These are phyloP conservation scores for Operophtera brumata DNA, from an alignment of 2,888 invertebrate species.

Conservation along the genomic window DNA sequence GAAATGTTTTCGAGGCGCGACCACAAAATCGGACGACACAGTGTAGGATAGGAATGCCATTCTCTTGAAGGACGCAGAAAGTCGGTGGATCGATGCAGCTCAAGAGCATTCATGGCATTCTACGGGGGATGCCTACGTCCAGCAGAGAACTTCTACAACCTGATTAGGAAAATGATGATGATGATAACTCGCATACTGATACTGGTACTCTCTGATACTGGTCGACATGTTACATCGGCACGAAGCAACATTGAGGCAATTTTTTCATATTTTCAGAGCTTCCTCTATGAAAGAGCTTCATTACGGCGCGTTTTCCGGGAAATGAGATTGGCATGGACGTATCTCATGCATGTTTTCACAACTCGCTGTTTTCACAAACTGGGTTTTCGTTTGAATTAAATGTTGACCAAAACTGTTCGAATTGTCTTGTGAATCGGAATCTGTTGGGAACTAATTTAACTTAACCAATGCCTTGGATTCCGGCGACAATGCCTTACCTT, in stretches of 20 bases:
- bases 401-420: background rate
- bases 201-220: too few species aligned
- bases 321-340: conserved; percentile 34
- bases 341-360: conserved; percentile 14
- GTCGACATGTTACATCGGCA: background rate
- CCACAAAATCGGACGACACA: too few species aligned
- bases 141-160: too few species aligned
- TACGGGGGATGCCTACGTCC: too few species aligned
- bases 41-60: too few species aligned
- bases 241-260: conserved; percentile 6
- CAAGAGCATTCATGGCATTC: too few species aligned
- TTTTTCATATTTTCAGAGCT: conserved; percentile 37
- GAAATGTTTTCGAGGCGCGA: too few species aligned
- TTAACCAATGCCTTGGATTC: conserved; percentile 35
- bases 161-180: too few species aligned
- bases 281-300: conserved; percentile 57
- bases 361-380: background rate
- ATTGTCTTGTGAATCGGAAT: conserved; percentile 27
- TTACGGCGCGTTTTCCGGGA: conserved; percentile 52
- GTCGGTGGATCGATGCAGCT: too few species aligned
- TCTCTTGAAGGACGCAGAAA: too few species aligned
- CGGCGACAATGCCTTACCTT: conserved; percentile 31
- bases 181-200: too few species aligned
- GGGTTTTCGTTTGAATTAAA: conserved; percentile 3
- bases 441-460: conserved; percentile 53